Evolutionary conservation across 2,113 vertebrate species (phyloP).

Genomic region (Mus pahari): DNA sequence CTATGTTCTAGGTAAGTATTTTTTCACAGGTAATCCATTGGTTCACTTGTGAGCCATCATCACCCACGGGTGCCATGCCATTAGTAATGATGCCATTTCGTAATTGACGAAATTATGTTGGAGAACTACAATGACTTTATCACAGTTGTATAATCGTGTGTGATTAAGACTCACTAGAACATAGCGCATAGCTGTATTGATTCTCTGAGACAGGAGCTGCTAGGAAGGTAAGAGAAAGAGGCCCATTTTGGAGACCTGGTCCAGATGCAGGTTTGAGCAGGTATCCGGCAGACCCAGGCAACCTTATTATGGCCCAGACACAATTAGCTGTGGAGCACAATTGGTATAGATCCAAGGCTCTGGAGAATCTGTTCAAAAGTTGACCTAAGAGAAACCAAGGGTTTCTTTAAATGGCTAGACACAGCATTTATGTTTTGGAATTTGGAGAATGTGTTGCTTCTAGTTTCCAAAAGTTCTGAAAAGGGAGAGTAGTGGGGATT

Average conservation of each 20-base stretch:
- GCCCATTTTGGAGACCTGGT: neutral
- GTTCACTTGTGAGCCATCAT: neutral
- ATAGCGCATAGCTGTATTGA: neutral
- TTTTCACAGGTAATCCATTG: neutral
- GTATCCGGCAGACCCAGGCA: neutral
- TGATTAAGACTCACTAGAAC: neutral
- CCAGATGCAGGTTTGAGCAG: neutral
- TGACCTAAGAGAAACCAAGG: neutral
- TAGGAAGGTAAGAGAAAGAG: neutral
- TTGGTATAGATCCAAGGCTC: neutral
- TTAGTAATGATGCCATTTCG: too few relatives aligned
- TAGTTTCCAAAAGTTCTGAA: slow-evolving; percentile 11
- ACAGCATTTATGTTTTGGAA: neutral
- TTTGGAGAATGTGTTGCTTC: slow-evolving; percentile 5
- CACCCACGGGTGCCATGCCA: neutral
- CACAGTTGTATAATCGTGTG: neutral
- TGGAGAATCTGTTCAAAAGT: neutral
- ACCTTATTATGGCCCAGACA: neutral
- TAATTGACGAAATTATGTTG: neutral
- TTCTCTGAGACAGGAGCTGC: neutral
- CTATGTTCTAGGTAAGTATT: neutral
- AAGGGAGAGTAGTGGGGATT: neutral
- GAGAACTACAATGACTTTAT: neutral
- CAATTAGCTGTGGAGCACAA: accelerated
- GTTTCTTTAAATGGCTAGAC: slow-evolving; percentile 1